phyloP scores from a whole-genome alignment of 64 coral and sea anemone species.

The Cladopsammia gracilis region DNA sequence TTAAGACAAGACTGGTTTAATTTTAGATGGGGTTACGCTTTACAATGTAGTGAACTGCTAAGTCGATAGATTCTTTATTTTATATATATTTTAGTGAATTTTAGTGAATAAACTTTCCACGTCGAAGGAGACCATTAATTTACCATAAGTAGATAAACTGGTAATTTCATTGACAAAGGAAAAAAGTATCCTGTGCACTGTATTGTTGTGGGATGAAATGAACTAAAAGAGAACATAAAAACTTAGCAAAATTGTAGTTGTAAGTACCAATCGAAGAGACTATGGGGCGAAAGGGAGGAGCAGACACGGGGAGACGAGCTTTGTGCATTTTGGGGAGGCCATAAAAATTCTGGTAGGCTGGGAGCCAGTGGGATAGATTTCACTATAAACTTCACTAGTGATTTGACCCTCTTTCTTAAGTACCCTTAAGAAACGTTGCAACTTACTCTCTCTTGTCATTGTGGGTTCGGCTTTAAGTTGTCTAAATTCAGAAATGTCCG shows the following conservation, averaged over 20 bases:
- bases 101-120: conserved; percentile 71
- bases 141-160: conserved; percentile 11
- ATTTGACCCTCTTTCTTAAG: no score
- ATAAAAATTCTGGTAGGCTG: no score
- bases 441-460: no score
- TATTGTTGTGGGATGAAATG: conserved; percentile 18
- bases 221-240: conserved; percentile 25
- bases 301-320: not conserved
- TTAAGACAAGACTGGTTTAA: conserved; percentile 14
- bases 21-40: conserved; percentile 37
- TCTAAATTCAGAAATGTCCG: no score
- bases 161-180: conserved; percentile 38
- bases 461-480: no score
- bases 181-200: conserved; percentile 26
- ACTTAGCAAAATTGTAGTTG: conserved; percentile 16
- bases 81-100: no score
- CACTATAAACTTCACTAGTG: no score
- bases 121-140: conserved; percentile 55
- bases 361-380: no score
- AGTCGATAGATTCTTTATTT: conserved; percentile 29
- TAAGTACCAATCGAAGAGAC: conserved; percentile 36
- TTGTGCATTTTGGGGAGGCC: no score
- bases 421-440: no score
- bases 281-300: conserved; percentile 37
- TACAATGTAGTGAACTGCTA: conserved; percentile 40